Evolutionary conservation across 2,888 invertebrate species (phyloP).

Genomic region (Andricus curvator): DNA sequence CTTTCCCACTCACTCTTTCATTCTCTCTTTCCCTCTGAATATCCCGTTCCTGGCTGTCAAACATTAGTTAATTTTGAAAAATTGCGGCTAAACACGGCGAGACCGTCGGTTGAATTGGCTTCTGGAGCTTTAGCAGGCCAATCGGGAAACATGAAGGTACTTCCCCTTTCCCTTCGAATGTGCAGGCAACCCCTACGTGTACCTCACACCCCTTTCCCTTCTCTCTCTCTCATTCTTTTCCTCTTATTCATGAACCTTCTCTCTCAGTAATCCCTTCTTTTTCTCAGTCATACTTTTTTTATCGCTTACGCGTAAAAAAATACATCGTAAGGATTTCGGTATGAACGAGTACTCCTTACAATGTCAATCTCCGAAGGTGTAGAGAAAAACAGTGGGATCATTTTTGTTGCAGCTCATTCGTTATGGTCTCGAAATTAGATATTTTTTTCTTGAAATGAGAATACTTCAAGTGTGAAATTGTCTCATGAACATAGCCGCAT

Average conservation of each 20-base stretch:
- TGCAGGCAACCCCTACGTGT: conserved; percentile 58
- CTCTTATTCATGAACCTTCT: conserved; percentile 22
- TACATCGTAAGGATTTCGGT: no score
- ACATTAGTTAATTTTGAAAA: conserved; percentile 77
- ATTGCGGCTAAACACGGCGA: conserved; percentile 73
- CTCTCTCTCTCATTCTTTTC: conserved; percentile 46
- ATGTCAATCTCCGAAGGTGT: no score
- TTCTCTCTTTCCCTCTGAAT: conserved; percentile 35
- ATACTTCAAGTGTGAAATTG: no score
- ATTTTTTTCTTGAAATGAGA: no score
- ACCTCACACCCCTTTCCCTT: not conserved
- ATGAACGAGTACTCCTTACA: no score
- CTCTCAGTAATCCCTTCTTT: conserved; percentile 56
- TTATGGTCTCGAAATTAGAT: no score
- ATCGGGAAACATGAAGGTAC: conserved; percentile 67
- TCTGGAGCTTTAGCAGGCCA: conserved; percentile 66
- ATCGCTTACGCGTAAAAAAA: conserved; percentile 42
- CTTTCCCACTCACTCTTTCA: not conserved
- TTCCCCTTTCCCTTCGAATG: conserved; percentile 41
- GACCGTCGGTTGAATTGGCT: conserved; percentile 66
- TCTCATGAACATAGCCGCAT: no score
- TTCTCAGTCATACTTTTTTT: conserved; percentile 51
- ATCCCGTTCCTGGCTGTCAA: conserved; percentile 65
- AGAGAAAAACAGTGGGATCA: no score
- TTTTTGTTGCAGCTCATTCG: no score